phyloP scores from a whole-genome alignment of 1,140 invertebrate genomes.

The Bombus terrestris region DNA sequence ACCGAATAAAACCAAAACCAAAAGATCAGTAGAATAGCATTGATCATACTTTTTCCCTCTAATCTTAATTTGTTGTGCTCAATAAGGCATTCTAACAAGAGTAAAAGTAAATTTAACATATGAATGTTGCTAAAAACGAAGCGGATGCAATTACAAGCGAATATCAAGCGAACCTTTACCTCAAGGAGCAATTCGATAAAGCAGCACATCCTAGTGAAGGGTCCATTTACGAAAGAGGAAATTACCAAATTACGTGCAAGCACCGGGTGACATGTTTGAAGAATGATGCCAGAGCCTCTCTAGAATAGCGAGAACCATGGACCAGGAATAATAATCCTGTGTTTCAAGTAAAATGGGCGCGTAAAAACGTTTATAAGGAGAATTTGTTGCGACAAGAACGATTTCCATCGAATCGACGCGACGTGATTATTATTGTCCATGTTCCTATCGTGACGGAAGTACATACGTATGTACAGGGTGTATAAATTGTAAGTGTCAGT shows the following conservation, averaged over 20 bases:
- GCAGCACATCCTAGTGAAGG: not conserved
- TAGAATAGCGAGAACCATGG: not conserved
- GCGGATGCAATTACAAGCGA: not conserved
- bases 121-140: not conserved
- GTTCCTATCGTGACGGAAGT: too few species aligned
- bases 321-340: not conserved
- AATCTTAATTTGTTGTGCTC: too few species aligned
- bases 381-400: not conserved
- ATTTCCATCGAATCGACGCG: not conserved
- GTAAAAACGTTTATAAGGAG: not conserved
- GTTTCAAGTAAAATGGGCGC: not conserved
- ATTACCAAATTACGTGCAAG: not conserved
- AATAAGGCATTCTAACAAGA: too few species aligned
- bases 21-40: too few species aligned
- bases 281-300: not conserved
- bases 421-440: too few species aligned
- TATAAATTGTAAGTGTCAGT: too few species aligned
- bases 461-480: too few species aligned
- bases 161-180: not conserved
- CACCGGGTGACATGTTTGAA: not conserved
- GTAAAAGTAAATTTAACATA: not conserved
- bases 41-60: too few species aligned
- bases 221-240: conserved; percentile 3
- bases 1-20: too few species aligned
- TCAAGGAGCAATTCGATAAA: not conserved